Percentiles rank a stretch among this genome's conserved stretches.
phyloP scores from a whole-genome alignment of 2,113 vertebrate genomes.

The Archilochus colubris region DNA sequence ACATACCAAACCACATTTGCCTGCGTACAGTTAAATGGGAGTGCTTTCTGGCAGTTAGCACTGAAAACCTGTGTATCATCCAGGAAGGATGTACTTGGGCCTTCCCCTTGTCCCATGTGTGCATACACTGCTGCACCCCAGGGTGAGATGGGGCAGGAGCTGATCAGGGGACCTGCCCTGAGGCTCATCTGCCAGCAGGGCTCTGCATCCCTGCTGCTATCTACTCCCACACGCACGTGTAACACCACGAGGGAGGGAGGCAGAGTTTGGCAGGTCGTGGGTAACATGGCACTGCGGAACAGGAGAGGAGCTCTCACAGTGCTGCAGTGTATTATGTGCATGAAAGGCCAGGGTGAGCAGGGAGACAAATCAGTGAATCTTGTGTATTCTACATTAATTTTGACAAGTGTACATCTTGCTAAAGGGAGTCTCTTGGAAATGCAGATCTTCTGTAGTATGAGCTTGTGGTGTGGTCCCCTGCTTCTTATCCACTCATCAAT shows the following conservation, averaged over 20 bases:
- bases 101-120: accelerated
- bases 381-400: constrained; percentile 39
- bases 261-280: constrained; percentile 45
- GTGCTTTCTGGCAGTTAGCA: background rate
- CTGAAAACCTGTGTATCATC: background rate
- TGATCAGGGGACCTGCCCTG: background rate
- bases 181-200: background rate
- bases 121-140: accelerated
- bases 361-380: background rate
- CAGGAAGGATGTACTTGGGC: background rate
- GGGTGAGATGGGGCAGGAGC: background rate
- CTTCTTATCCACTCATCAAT: background rate
- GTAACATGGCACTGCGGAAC: constrained; percentile 36
- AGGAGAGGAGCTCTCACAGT: background rate
- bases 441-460: background rate
- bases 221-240: constrained; percentile 33
- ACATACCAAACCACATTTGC: constrained; percentile 11
- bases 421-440: background rate
- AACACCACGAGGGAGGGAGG: constrained; percentile 39
- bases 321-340: background rate
- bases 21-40: background rate
- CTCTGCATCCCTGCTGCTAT: background rate
- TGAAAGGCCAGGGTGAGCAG: constrained; percentile 6
- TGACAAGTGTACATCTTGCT: constrained; percentile 41
- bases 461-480: background rate